phyloP scores from a whole-genome alignment of 2,888 invertebrate genomes.

The Actias luna region DNA sequence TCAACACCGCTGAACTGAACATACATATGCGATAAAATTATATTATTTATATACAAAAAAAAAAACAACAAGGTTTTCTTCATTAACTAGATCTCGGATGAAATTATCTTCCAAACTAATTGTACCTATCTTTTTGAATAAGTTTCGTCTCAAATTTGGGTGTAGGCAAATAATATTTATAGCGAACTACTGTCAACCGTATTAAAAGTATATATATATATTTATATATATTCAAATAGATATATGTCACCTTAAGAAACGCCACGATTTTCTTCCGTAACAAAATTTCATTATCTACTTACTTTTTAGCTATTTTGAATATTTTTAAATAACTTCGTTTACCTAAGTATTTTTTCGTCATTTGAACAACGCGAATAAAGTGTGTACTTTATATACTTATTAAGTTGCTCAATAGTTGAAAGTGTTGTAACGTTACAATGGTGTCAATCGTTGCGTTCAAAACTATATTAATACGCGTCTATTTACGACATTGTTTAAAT shows the following conservation, averaged over 20 bases:
- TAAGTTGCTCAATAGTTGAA: not conserved
- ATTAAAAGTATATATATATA: not conserved
- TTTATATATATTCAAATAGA: not conserved
- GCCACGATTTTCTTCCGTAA: constrained; percentile 19
- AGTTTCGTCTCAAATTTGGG: not conserved
- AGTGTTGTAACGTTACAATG: not conserved
- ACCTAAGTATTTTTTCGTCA: constrained; percentile 29
- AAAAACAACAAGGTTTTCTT: too few species aligned
- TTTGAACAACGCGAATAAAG: not conserved
- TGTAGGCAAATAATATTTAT: not conserved
- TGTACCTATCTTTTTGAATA: too few species aligned
- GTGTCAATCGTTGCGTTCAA: not conserved
- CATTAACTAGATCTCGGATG: too few species aligned
- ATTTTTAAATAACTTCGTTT: constrained; percentile 42
- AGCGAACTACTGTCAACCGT: not conserved
- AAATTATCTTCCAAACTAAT: too few species aligned
- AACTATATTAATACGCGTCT: constrained; percentile 9
- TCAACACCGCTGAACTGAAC: too few species aligned
- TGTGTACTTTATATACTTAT: not conserved
- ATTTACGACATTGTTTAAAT: constrained; percentile 20
- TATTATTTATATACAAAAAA: too few species aligned
- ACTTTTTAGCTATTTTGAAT: constrained; percentile 23
- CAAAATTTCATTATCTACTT: constrained; percentile 19
- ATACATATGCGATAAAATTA: too few species aligned
- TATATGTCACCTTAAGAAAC: not conserved